phyloP scores from a whole-genome alignment of 2,888 invertebrate species.

The Epirrhoe tristata region DNA sequence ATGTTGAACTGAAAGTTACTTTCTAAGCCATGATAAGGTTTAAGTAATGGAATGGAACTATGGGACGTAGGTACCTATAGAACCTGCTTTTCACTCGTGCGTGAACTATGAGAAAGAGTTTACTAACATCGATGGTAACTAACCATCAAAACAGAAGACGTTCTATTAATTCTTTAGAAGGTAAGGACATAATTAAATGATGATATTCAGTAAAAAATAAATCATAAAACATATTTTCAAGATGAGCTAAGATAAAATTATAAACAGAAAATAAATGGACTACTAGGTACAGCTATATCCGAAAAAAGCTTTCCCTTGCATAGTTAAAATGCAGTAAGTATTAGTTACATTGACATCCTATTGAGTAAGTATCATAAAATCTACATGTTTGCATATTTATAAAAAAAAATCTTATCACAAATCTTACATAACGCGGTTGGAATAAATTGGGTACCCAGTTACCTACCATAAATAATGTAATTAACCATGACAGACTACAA shows the following conservation, averaged over 20 bases:
- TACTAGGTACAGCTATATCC: no score
- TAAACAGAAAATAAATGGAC: no score
- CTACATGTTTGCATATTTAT: background rate
- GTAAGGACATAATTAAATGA: no score
- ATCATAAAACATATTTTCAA: no score
- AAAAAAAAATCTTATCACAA: constrained; percentile 9
- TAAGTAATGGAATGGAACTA: constrained; percentile 34
- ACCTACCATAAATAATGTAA: background rate
- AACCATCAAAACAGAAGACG: background rate
- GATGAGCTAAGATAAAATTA: no score
- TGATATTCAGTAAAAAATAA: no score
- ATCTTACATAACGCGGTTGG: constrained; percentile 7
- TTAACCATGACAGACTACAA: constrained; percentile 7
- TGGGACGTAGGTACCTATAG: constrained; percentile 21
- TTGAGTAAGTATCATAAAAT: no score
- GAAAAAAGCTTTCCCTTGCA: no score
- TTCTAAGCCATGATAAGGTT: constrained; percentile 59
- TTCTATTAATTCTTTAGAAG: no score
- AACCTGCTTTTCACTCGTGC: constrained; percentile 43
- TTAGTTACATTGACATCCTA: no score
- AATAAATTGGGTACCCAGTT: background rate
- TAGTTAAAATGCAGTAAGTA: no score
- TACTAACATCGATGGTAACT: constrained; percentile 10
- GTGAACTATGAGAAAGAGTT: constrained; percentile 30
- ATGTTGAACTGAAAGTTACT: constrained; percentile 65